phyloP scores from a whole-genome alignment of 2,797 vertebrate genomes.

The Amblyopsis hoosieri region DNA sequence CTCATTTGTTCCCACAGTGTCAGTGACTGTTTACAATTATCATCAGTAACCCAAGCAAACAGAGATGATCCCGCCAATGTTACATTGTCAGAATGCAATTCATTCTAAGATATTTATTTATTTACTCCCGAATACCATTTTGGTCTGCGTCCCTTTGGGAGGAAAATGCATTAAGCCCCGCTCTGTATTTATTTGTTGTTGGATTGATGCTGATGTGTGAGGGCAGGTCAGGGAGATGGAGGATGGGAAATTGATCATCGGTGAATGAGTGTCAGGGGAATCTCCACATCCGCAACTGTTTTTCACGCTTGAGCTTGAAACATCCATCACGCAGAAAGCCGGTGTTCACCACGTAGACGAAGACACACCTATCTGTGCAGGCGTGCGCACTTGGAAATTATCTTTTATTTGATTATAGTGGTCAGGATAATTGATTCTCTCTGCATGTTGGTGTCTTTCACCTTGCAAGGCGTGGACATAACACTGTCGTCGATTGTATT shows the following conservation, averaged over 20 bases:
- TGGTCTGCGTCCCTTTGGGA: constrained; percentile 58
- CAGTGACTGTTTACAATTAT: constrained; percentile 12
- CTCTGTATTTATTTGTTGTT: constrained; percentile 71
- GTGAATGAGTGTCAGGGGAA: constrained; percentile 73
- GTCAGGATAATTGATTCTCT: constrained; percentile 38
- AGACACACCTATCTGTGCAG: constrained; percentile 37
- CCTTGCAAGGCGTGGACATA: not conserved
- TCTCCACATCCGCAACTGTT: constrained; percentile 68
- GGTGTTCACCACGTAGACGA: constrained; percentile 55
- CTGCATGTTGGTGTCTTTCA: constrained; percentile 21
- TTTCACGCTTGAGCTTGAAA: constrained; percentile 62
- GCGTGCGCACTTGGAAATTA: constrained; percentile 1
- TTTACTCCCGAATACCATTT: constrained; percentile 54
- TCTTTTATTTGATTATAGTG: constrained; percentile 36
- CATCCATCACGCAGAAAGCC: constrained; percentile 60
- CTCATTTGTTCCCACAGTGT: constrained; percentile 15
- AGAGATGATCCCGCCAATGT: not conserved
- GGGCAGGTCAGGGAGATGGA: constrained; percentile 57
- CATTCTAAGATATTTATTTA: constrained; percentile 55
- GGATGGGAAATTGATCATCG: constrained; percentile 77
- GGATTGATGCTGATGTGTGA: constrained; percentile 72
- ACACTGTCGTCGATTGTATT: too few species aligned
- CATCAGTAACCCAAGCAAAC: not conserved
- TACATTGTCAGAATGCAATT: constrained; percentile 43
- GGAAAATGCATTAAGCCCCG: constrained; percentile 75